phyloP scores from a whole-genome alignment of 2,888 invertebrate genomes.

The Agrochola lychnidis region DNA sequence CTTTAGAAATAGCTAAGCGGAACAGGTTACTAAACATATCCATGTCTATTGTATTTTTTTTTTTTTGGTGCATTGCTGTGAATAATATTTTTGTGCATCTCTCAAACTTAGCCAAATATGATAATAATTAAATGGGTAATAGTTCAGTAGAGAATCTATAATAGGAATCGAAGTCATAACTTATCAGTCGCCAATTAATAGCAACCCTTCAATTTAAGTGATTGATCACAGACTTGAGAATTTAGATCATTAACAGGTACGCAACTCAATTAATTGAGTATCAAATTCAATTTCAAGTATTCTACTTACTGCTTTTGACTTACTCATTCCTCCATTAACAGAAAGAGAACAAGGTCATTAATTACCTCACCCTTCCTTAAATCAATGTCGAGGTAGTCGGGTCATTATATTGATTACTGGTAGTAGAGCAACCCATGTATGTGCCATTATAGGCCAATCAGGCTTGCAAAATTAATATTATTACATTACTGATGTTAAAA shows the following conservation, averaged over 20 bases:
- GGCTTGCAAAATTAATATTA: neutral
- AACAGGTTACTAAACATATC: no score
- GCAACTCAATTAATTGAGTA: neutral
- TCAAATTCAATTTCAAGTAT: slow-evolving; percentile 1
- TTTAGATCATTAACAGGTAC: slow-evolving; percentile 21
- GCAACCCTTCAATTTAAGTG: neutral
- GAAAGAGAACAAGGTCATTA: slow-evolving; percentile 19
- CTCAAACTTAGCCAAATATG: neutral
- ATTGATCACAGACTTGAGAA: slow-evolving; percentile 15
- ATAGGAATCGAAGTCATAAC: neutral
- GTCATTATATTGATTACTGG: slow-evolving; percentile 36
- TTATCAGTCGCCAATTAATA: neutral
- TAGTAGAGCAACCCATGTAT: neutral
- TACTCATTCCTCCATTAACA: slow-evolving; percentile 22
- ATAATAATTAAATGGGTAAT: no score
- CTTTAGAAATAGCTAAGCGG: no score
- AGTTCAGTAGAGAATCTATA: neutral
- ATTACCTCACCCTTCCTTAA: slow-evolving; percentile 40
- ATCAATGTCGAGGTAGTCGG: slow-evolving; percentile 30
- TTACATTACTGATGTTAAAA: neutral
- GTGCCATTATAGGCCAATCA: neutral
- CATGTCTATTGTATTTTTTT: no score
- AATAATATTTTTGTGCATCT: neutral
- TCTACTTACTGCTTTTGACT: neutral
- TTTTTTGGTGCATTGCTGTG: neutral